These are phyloP conservation scores for Dryomyza anilis DNA, from an alignment of 2,888 invertebrate species.

Conservation along the genomic window DNA sequence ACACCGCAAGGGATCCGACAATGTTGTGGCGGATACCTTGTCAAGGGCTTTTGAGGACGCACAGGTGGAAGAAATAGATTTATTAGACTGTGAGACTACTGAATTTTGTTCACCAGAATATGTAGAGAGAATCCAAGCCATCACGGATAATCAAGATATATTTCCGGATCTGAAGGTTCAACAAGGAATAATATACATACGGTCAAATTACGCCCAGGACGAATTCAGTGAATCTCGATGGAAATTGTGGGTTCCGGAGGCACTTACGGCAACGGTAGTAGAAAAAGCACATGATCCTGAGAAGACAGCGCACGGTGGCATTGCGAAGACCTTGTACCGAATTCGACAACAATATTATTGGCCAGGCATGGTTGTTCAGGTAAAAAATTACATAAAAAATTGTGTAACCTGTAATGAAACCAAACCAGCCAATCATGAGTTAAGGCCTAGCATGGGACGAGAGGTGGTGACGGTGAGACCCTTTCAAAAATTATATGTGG, in stretches of 20 bases:
- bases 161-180: background rate
- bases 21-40: too few relatives aligned
- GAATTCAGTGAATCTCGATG: too few relatives aligned
- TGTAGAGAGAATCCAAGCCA: background rate
- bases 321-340: background rate
- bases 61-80: background rate
- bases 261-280: background rate
- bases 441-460: background rate
- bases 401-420: too few relatives aligned
- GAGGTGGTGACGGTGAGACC: background rate
- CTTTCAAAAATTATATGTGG: too few relatives aligned
- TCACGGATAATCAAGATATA: background rate
- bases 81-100: background rate
- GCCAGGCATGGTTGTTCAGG: too few relatives aligned
- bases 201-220: background rate
- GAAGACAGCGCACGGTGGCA: too few relatives aligned
- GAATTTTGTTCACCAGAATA: conserved; percentile 6
- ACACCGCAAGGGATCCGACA: conserved; percentile 41
- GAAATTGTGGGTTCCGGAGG: conserved; percentile 5
- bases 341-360: conserved; percentile 27
- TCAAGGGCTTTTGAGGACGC: conserved; percentile 20
- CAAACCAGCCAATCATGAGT: conserved; percentile 33
- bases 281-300: conserved; percentile 7
- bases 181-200: background rate
- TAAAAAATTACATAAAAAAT: too few relatives aligned